phyloP scores from a whole-genome alignment of 2,797 vertebrate genomes.

The Chaetophractus vellerosus region DNA sequence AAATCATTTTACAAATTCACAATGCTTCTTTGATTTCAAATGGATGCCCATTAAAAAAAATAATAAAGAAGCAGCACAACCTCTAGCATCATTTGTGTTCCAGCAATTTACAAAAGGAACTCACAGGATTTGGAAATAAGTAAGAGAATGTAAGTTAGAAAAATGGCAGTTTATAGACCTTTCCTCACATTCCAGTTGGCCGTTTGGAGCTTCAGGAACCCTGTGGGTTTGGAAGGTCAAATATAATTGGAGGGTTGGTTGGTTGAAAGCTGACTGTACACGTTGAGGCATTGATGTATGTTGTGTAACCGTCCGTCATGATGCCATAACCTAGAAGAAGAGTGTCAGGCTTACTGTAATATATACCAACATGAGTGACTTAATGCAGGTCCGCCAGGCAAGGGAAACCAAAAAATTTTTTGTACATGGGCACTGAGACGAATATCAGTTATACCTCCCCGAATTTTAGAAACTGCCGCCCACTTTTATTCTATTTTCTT shows the following conservation, averaged over 20 bases:
- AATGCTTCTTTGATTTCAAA: slow-evolving; percentile 94
- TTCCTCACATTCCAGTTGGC: slow-evolving; percentile 82
- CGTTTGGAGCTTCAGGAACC: slow-evolving; percentile 93
- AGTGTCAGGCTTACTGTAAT: slow-evolving; percentile 76
- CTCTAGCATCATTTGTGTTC: slow-evolving; percentile 90
- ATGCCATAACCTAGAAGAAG: slow-evolving; percentile 95
- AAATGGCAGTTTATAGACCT: slow-evolving; percentile 91
- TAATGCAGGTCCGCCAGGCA: slow-evolving; percentile 6
- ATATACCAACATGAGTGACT: slow-evolving; percentile 62
- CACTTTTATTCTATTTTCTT: slow-evolving; percentile 36
- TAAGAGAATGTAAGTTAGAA: slow-evolving; percentile 92
- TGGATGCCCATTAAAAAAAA: slow-evolving; percentile 93
- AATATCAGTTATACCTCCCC: slow-evolving; percentile 16
- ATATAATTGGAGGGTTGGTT: slow-evolving; percentile 98
- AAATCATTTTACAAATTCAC: slow-evolving; percentile 96
- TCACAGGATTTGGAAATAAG: slow-evolving; percentile 91
- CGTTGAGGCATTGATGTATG: slow-evolving; percentile 97
- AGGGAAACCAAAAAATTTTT: slow-evolving; percentile 42
- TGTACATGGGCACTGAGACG: slow-evolving; percentile 39
- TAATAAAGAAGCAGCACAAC: slow-evolving; percentile 86
- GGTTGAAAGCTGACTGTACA: slow-evolving; percentile 99
- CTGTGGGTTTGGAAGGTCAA: slow-evolving; percentile 98
- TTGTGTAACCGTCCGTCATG: slow-evolving; percentile 98
- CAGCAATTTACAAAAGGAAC: slow-evolving; percentile 92
- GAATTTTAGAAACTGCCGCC: slow-evolving; percentile 68